Evolutionary conservation across 2,113 vertebrate genomes (phyloP).

Genomic region (Seriola dumerili): DNA sequence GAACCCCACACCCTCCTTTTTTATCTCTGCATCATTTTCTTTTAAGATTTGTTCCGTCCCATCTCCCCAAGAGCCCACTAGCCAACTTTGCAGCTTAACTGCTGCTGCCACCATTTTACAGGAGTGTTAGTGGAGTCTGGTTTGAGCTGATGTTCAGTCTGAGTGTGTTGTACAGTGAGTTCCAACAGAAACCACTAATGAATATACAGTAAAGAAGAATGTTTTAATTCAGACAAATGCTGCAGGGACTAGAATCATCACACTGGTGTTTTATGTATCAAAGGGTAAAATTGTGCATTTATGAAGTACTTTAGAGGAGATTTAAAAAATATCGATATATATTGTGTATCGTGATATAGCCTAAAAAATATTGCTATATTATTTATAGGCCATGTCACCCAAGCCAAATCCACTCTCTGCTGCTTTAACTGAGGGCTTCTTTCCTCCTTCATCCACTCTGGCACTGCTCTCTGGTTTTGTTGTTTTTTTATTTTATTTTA

Average conservation of each 20-base stretch:
- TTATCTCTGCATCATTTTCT: constrained; percentile 30
- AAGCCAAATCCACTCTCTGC: background rate
- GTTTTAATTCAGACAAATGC: no score
- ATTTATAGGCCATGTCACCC: no score
- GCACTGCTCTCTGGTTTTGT: constrained; percentile 15
- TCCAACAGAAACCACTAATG: no score
- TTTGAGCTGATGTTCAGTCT: background rate
- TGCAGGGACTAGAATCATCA: no score
- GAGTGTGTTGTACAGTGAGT: no score
- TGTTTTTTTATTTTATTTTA: background rate
- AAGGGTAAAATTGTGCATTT: no score
- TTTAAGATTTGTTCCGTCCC: constrained; percentile 13
- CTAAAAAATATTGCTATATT: no score
- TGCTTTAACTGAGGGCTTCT: background rate
- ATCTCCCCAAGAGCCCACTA: fast-evolving
- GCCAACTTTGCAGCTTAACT: background rate
- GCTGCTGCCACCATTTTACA: background rate
- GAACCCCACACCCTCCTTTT: constrained; percentile 25
- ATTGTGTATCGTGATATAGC: no score
- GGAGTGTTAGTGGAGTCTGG: background rate
- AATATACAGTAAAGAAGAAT: no score
- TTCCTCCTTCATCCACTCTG: background rate
- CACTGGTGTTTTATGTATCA: no score
- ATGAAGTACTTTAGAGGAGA: no score
- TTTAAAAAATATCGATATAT: no score